Evolutionary conservation across 2,113 vertebrate species (phyloP).

Genomic region (Indicator maculatus): DNA sequence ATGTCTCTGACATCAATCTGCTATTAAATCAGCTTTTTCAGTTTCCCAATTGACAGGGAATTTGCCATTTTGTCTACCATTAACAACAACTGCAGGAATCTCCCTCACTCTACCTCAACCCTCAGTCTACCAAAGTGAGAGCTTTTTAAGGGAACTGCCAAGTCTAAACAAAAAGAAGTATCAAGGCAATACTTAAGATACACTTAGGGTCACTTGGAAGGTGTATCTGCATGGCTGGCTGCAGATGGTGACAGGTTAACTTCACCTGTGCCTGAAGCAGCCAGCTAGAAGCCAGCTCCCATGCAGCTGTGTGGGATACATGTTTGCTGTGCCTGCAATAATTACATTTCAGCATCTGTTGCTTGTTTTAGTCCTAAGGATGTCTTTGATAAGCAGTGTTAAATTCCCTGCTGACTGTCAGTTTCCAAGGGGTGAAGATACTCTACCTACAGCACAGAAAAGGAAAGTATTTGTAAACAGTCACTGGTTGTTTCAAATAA

Average conservation of each 20-base stretch:
- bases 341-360: not conserved
- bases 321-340: not conserved
- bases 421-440: not conserved
- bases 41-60: not conserved
- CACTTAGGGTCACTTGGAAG: too few relatives aligned
- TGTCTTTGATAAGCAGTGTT: not conserved
- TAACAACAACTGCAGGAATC: not conserved
- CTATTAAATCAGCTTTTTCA: not conserved
- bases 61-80: not conserved
- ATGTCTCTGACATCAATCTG: not conserved
- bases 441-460: not conserved
- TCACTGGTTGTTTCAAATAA: not conserved
- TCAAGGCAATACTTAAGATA: not conserved
- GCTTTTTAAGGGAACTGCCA: not conserved
- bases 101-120: not conserved
- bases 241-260: too few relatives aligned
- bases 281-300: too few relatives aligned
- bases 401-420: not conserved
- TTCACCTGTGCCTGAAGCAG: too few relatives aligned
- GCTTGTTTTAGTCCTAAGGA: not conserved
- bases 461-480: not conserved
- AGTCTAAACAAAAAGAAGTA: not conserved
- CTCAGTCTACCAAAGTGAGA: not conserved
- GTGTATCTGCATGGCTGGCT: too few relatives aligned
- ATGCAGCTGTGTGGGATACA: too few relatives aligned